Conservation (phyloP, 2,113 vertebrate genomes). For the Sminthopsis crassicaudata region DNA sequence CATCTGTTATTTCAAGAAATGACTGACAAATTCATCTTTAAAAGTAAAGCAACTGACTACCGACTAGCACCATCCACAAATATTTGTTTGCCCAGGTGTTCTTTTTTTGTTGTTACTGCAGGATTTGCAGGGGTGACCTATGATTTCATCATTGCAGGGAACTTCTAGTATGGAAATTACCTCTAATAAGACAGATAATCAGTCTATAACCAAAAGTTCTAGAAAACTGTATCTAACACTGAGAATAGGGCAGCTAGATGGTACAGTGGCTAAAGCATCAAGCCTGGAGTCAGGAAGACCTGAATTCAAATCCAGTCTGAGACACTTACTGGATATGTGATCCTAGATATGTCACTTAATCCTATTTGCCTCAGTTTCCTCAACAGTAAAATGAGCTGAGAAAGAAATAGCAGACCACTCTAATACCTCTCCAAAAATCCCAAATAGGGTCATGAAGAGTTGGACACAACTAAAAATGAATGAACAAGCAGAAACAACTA, state of each 20-base stretch:
- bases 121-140: not conserved
- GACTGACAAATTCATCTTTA: slow-evolving; percentile 35
- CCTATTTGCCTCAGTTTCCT: no score
- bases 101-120: not conserved
- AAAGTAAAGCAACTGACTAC: slow-evolving; percentile 37
- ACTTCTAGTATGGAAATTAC: not conserved
- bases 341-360: no score
- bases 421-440: no score
- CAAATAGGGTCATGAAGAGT: no score
- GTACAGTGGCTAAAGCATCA: no score
- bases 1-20: slow-evolving; percentile 47
- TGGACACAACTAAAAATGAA: no score
- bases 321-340: no score
- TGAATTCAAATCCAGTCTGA: no score
- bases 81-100: not conserved
- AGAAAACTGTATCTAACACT: not conserved
- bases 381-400: no score
- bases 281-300: no score
- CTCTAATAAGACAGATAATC: not conserved
- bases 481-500: not conserved
- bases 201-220: not conserved
- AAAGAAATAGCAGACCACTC: no score
- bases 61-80: slow-evolving; percentile 2
- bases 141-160: not conserved
- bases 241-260: not conserved